phyloP scores from a whole-genome alignment of 2,113 vertebrate species.

The Urocynchramus pylzowi region DNA sequence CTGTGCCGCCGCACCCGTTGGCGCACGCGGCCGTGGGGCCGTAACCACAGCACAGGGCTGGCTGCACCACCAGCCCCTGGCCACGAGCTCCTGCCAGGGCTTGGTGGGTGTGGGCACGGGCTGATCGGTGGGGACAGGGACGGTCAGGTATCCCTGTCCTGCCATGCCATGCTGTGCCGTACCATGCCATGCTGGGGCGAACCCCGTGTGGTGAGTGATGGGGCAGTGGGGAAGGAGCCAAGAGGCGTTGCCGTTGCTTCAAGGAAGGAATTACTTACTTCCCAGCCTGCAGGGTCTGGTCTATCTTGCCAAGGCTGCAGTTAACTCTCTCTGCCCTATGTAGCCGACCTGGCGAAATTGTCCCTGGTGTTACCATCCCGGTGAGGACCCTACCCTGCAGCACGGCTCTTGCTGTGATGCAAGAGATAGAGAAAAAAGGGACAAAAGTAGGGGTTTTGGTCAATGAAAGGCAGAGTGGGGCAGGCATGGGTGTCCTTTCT shows the following conservation, averaged over 20 bases:
- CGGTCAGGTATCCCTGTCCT: background rate
- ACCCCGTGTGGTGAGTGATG: background rate
- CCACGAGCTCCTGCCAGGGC: background rate
- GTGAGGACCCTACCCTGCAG: background rate
- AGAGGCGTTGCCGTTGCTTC: slow-evolving; percentile 7
- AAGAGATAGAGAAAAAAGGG: background rate
- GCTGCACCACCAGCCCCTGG: background rate
- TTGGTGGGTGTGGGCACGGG: background rate
- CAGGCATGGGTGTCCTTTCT: background rate
- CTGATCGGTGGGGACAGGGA: background rate
- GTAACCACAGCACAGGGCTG: background rate
- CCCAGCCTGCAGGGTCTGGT: background rate
- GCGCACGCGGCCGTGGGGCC: fast-evolving
- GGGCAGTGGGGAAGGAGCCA: background rate
- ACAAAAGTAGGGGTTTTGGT: background rate
- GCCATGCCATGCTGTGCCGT: fast-evolving
- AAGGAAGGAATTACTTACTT: slow-evolving; percentile 50
- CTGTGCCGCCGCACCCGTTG: background rate
- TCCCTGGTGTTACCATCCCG: background rate
- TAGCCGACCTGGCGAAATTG: fast-evolving
- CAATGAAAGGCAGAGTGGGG: background rate
- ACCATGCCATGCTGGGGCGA: background rate
- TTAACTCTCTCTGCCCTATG: background rate
- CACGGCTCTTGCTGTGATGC: background rate
- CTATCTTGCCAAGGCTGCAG: background rate